Base-by-base conservation (phyloP, 2,113 vertebrate species). In the Cepphus grylle region DNA sequence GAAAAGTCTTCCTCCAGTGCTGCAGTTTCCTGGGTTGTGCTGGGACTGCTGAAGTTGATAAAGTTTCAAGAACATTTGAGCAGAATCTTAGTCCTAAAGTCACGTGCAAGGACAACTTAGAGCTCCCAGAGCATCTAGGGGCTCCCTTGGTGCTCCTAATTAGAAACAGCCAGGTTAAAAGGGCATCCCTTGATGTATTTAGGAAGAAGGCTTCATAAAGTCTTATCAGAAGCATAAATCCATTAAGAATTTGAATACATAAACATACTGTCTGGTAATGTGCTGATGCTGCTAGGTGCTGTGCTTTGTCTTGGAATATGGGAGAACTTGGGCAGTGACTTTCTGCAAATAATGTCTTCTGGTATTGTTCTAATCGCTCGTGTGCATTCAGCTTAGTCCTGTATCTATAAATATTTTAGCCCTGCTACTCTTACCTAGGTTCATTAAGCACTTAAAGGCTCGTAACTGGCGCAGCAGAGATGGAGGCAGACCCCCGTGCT, bases 381-480 rank as follows among this genome's bases (percentile, higher is more conserved):
- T 96, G 96, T 93, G 90, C 11, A 5, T 92, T 88, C 91, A 91
- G 84, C 86, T 93, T 32, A 73, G 86, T 77, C 78, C 86, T 77
- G 89, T 50, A 83, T 83, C 94, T 88, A 96, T 95, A 95, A 97
- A 95, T 95, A 94, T 96, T 95, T 90, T 81, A 96, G 74, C 47
- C 62, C 81, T 82, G 53, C 36, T 96, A 80, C 93, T 91, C 66
- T 91, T 77, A 66, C 55, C 78, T 82, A 58, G 97, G 53, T 40
- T 96, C 93, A 91, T 95, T 95, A 94, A 93, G 87, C 78, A 66
- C 91, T 94, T 83, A 82, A 95, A 85, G 70, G 89, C 93, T 91
- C 50, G 10, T 91, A 36, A 90, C 81, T 12, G 87, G 85, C 45
- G 94, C 70, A 81, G 91, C 49, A 63, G 88, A 1, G 21, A 42